Base-by-base conservation (phyloP, 2,797 vertebrate genomes). In the Astyanax mexicanus region DNA sequence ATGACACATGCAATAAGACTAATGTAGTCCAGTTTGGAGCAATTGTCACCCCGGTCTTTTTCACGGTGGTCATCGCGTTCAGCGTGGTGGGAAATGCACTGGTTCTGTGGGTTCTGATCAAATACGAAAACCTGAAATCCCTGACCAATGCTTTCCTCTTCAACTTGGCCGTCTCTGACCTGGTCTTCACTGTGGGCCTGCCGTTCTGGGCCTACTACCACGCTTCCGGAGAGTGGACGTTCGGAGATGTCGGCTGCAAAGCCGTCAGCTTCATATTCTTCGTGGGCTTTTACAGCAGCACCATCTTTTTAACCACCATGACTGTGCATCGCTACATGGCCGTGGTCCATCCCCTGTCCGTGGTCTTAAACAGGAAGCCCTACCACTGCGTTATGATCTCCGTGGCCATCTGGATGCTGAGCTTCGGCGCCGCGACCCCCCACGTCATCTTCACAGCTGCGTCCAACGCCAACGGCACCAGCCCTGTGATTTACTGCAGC, bases 131-230 rank as follows among this genome's bases (percentile, higher is more conserved):
- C 69, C 83, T 97, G 5, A 91, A 82, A 71, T 95, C 94, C 25
- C 86, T 97, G 83, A 98, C 94, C 61, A 99, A 98, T 0, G 7
- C 93, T 13, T 95, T 96, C 75, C 95, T 98, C 84, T 83, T 98
- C 76, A 98, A 99, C 81, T 91, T 99, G 84, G 96, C 95, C 42
- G 32, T 95, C 57, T 97, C 96, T 0, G 97, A 98, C 75, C 86
- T 99, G 78, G 55, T 95, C 23, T 98, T 98, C 89, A 95, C 95
- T 1, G 75, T 88, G 17, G 90, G 94, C 32, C 74, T 99, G 74
- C 97, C 97, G 0, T 94, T 98, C 83, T 96, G 94, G 95, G 85
- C 90, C 42, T 78, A 86, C 55, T 90, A 89, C 15, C 82, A 94
- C 68, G 51, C 89, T 45, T 55, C 85, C 0, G 91, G 88, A 32